Evolutionary conservation across 2,113 vertebrate genomes (phyloP), one percentile per base, ranked within the genome.

Genomic region (Coptodon bakossiorum): DNA sequence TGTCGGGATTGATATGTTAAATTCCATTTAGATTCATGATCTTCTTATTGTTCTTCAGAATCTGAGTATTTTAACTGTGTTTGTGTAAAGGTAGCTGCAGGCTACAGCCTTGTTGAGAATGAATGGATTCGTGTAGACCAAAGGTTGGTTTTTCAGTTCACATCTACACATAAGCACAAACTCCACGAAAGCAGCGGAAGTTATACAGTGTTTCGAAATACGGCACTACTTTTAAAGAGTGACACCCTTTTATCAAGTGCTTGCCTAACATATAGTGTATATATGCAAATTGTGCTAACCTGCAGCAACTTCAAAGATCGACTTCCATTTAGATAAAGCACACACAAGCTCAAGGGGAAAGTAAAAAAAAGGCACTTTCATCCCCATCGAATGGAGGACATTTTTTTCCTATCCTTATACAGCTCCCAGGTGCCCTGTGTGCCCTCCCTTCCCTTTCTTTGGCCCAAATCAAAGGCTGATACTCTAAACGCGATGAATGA

Each of bases 401-500:
- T 73, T 83, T 94, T 94, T 88, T 90, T 79, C 90, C 90, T 95
- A 90, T 91, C 92, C 92, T 88, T 91, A 90, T 93, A 92, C 94
- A 89, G 81, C 89, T 94, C 91, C 92, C 94, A 93, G 95, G 94
- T 96, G 86, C 91, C 89, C 91, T 16, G 3, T 24, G 76, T 86
- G 86, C 90, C 89, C 92, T 91, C 91, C 85, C 89, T 89, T 94
- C 92, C 93, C 95, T 97, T 97, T 95, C 96, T 96, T 93, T 87
- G 95, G 95, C 97, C 93, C 96, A 96, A 95, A 94, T 86, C 94
- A 96, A 97, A 97, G 95, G 94, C 95, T 93, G 92, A 96, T 96
- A 95, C 92, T 95, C 94, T 94, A 95, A 93, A 94, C 91, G 85
- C 86, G 90, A 93, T 92, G 95, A 96, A 94, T 94, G 94, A 95